Base-by-base conservation (phyloP, 2,888 invertebrate genomes). In the Pollenia griseotomentosa region DNA sequence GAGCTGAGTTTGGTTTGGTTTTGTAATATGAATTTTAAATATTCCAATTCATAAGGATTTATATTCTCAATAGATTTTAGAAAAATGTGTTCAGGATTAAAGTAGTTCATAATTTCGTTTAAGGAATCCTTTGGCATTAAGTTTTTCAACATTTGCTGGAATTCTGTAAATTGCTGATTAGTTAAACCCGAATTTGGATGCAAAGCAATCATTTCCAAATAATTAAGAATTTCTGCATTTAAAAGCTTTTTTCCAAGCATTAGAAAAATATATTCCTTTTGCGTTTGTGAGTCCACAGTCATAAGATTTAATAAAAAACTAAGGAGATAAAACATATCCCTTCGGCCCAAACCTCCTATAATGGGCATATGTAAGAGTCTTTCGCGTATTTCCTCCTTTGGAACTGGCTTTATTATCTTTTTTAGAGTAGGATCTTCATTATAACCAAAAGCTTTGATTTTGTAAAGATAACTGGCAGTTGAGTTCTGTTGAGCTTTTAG, bases 11-110 rank as follows among this genome's bases (percentile, higher is more conserved):
- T 57, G 2, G 33, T 70, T 1, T 40, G 11, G n/a, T 48, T 66
- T 3, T 23, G 75, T 16, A 88, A 14, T 33, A 88, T 42, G 3
- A 1, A 14, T 19, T 71, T 83, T 53, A 88, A 75, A 46, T 88
- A 75, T 12, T 66, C 65, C 55, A 85, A 48, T 66, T 88, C 82
- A 71, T 82, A 83, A n/a, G 85, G 85, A 75, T 88, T 79, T 8
- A 85, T 75, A 8, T 48, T 65, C 6, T 40, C 23, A 0, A 23
- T 3, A 11, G 63, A 51, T 33, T 75, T 83, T 12, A 83, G 12
- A 44, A 86, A 79, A 3, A 86, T 63, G 19, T 70, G 46, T 1
- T 86, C 63, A 0, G 86, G 65, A 57, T 86, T 79, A 33, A 33
- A 33, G 14, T 61, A 86, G 33, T 59, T 83, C 42, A 2, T 61